Percentiles rank a stretch among this genome's conserved stretches.
phyloP scores from a whole-genome alignment of 2,888 invertebrate species.

The Aethes cnicana region DNA sequence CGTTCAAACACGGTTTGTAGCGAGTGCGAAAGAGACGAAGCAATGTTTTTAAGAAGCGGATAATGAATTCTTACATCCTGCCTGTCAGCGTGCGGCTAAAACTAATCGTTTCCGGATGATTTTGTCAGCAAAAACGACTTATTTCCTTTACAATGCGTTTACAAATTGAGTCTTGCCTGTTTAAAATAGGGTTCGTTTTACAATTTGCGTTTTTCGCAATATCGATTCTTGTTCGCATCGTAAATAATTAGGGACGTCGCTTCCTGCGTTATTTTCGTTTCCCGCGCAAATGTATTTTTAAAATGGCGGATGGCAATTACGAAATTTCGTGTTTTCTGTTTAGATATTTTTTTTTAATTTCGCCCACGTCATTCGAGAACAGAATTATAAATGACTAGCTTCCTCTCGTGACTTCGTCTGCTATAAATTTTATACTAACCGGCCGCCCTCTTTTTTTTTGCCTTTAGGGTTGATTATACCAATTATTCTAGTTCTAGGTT shows the following conservation, averaged over 20 bases:
- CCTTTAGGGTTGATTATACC: too few species aligned
- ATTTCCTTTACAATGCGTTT: conserved; percentile 28
- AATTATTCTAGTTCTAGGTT: too few species aligned
- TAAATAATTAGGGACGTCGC: conserved; percentile 65
- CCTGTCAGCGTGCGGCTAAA: conserved; percentile 75
- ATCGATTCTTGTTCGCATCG: conserved; percentile 32
- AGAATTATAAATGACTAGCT: neutral
- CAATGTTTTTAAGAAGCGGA: conserved; percentile 67
- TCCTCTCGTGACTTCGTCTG: too few species aligned
- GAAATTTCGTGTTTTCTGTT: conserved; percentile 34
- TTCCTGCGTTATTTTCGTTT: conserved; percentile 70
- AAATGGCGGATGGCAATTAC: conserved; percentile 49
- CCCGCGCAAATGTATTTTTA: conserved; percentile 68
- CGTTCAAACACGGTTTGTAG: conserved; percentile 18
- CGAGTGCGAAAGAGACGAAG: conserved; percentile 39
- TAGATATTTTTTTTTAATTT: conserved; percentile 5
- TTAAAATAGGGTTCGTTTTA: conserved; percentile 22
- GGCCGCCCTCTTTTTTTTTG: neutral
- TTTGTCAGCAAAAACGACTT: conserved; percentile 36
- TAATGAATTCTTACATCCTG: conserved; percentile 75
- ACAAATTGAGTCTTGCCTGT: conserved; percentile 25
- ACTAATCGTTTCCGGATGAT: conserved; percentile 75
- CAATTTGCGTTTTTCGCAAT: conserved; percentile 32
- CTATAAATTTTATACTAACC: neutral
- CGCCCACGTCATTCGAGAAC: neutral